Conservation (phyloP, 2,888 invertebrate genomes). For the Scaeva pyrastri region DNA sequence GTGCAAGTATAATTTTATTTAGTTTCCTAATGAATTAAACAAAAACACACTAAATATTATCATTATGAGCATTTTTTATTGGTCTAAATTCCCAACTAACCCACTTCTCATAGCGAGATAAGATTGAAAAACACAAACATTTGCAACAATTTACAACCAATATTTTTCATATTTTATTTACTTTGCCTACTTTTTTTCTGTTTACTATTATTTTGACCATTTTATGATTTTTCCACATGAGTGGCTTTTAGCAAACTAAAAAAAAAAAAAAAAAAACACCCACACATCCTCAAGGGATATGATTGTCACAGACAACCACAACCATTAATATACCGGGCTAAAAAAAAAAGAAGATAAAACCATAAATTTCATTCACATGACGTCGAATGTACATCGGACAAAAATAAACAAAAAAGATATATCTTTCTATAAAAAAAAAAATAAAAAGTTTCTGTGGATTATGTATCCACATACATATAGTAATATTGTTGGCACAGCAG, state of each 20-base stretch:
- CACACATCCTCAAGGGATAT: slow-evolving; percentile 16
- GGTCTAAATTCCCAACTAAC: neutral
- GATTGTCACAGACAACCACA: slow-evolving; percentile 32
- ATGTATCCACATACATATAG: neutral
- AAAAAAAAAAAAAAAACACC: neutral
- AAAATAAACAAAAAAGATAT: neutral
- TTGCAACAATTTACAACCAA: slow-evolving; percentile 4
- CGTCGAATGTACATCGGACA: neutral
- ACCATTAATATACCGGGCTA: slow-evolving; percentile 22
- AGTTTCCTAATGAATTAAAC: too few species aligned
- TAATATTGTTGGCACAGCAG: slow-evolving; percentile 21
- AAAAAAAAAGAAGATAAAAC: slow-evolving; percentile 21
- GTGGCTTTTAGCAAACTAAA: slow-evolving; percentile 3
- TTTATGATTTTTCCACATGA: slow-evolving; percentile 22
- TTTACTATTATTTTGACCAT: neutral
- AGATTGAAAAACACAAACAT: neutral
- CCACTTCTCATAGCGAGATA: neutral
- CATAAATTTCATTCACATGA: slow-evolving; percentile 37
- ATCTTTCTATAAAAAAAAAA: neutral
- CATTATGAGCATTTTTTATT: neutral
- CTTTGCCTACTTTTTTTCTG: neutral
- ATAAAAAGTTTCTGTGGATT: too few species aligned
- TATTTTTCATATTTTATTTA: slow-evolving; percentile 10
- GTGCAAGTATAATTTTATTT: too few species aligned
- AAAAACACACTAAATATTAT: too few species aligned